Percentiles rank a stretch among this genome's conserved stretches.
Evolutionary conservation across 2,888 invertebrate species (phyloP).

Genomic region (Quadriops clusia): DNA sequence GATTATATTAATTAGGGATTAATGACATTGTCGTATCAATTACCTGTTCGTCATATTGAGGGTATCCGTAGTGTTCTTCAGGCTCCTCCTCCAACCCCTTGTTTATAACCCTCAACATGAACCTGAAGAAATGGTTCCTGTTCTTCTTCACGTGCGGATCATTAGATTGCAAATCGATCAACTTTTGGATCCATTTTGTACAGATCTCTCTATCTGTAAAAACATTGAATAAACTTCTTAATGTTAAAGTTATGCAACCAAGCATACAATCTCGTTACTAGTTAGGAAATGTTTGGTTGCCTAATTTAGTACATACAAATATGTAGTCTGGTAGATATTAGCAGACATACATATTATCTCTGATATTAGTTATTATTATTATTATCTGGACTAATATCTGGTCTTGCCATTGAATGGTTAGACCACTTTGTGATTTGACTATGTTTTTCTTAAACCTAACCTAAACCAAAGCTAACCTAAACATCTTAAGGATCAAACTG

Average conservation of each 20-base stretch:
- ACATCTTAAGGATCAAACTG: no score
- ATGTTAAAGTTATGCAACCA: constrained; percentile 2
- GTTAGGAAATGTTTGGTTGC: no score
- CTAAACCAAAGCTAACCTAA: not conserved
- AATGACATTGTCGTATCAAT: no score
- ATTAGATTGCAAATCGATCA: constrained; percentile 34
- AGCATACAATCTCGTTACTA: not conserved
- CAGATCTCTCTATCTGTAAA: constrained; percentile 35
- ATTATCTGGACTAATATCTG: no score
- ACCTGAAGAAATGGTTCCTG: constrained; percentile 43
- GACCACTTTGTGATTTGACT: no score
- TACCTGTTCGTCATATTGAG: constrained; percentile 24
- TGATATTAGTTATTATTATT: no score
- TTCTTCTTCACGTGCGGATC: constrained; percentile 40
- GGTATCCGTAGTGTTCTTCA: constrained; percentile 19
- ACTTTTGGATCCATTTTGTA: constrained; percentile 37
- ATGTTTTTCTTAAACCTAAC: not conserved
- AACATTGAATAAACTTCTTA: constrained; percentile 4
- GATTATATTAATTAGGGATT: no score
- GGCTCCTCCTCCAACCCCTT: constrained; percentile 24
- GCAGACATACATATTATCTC: no score
- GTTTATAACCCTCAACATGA: constrained; percentile 35
- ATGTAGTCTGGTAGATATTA: not conserved
- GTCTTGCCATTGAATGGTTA: no score
- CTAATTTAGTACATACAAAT: no score